Base-by-base conservation (phyloP, 2,797 vertebrate genomes). In the Coendou prehensilis region DNA sequence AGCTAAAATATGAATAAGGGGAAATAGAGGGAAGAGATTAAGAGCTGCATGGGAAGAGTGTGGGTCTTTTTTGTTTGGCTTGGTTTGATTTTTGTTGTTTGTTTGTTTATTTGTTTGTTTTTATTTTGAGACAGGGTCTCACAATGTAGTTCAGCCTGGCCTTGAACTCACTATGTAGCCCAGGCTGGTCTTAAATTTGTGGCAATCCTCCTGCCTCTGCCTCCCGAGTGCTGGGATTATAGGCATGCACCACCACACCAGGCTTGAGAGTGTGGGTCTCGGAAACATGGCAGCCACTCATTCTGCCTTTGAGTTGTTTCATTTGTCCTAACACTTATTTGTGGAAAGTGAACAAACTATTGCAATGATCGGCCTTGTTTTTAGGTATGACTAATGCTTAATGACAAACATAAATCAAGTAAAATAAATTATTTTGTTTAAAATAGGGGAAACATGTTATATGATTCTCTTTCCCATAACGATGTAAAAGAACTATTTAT, bases 21-120 rank as follows among this genome's bases (percentile, higher is more conserved):
- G 45, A 45, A 23, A 41, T 13, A 3, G 0, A 4, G 28, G 23
- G 41, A n/a, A 64, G 41, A 18, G 9, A 1, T 4, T 8, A 33
- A 13, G 1, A 1, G 14, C 13, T 26, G 17, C 0, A 0, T 23
- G 18, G 5, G 4, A 33, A 54, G 11, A 20, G 1, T 30, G 5
- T 23, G 57, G 26, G 9, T 37, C 23, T 20, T 45, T 73, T 73
- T 26, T 26, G 23, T 75, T 47, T 47, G 69, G 22, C 23, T 47
- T 75, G 45, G 45, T 47, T 45, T 23, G 23, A 10, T 6, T 22
- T 26, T 75, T 47, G 10, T 75, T 14, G 5, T 47, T 75, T 37
- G 17, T 17, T 69, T 67, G 30, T 59, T 57, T 57, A 15, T 17
- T 26, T 26, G 20, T 63, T 63, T 71, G n/a, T 71, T 71, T 75